phyloP scores from a whole-genome alignment of 2,113 vertebrate species.

The Lota lota region DNA sequence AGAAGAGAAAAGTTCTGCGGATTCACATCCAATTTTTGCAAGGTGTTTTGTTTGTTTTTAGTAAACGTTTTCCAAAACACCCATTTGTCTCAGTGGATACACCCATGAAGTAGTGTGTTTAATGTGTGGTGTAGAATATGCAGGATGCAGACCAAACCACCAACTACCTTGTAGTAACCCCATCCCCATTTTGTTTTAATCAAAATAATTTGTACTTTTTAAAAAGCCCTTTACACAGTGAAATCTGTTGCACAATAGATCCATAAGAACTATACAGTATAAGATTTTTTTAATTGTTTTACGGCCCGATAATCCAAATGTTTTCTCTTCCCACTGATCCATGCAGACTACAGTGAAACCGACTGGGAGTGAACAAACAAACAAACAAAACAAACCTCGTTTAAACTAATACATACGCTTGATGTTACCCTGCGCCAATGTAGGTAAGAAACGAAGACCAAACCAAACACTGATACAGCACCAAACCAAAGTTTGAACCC shows the following conservation, averaged over 20 bases:
- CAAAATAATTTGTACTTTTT: background rate
- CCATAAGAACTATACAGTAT: slow-evolving; percentile 2
- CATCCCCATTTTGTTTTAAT: slow-evolving; percentile 44
- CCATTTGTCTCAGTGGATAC: slow-evolving; percentile 42
- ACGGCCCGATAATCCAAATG: slow-evolving; percentile 56
- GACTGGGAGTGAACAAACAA: slow-evolving; percentile 59
- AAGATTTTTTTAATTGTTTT: slow-evolving; percentile 35
- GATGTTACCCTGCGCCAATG: slow-evolving; percentile 52
- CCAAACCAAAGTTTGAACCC: slow-evolving; percentile 45
- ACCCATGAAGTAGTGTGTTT: slow-evolving; percentile 39
- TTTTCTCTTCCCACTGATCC: slow-evolving; percentile 63
- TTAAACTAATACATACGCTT: slow-evolving; percentile 47
- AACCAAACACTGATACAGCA: slow-evolving; percentile 51
- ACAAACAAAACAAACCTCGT: slow-evolving; percentile 49
- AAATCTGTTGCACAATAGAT: no score
- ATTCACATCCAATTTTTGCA: slow-evolving; percentile 39
- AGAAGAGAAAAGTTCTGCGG: slow-evolving; percentile 76
- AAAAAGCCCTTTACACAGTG: no score
- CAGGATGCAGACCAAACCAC: slow-evolving; percentile 50
- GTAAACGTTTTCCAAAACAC: slow-evolving; percentile 46
- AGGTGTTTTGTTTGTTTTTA: slow-evolving; percentile 8
- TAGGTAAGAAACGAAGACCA: slow-evolving; percentile 62
- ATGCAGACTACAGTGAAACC: slow-evolving; percentile 65
- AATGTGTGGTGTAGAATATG: slow-evolving; percentile 44
- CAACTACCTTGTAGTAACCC: slow-evolving; percentile 43